Conservation (phyloP, 2,797 vertebrate species). For the Rousettus madagascariensis region DNA sequence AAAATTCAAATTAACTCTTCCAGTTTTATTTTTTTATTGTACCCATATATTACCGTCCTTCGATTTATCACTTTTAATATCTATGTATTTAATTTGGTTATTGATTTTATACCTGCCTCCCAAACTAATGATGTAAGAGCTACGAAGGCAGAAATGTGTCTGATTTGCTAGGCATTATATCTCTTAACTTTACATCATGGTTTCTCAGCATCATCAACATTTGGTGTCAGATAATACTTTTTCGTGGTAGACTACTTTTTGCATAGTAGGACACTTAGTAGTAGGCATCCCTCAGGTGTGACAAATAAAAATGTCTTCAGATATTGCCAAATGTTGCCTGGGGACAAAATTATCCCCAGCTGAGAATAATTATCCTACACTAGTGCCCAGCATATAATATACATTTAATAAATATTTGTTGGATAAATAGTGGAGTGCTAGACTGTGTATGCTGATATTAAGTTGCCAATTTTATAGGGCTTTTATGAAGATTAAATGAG, state of each 20-base stretch:
- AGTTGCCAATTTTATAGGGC: neutral
- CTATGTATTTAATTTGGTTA: constrained; percentile 2
- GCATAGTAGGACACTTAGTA: neutral
- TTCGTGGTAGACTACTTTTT: neutral
- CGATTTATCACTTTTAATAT: neutral
- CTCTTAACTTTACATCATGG: neutral
- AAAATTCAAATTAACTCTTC: neutral
- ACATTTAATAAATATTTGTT: neutral
- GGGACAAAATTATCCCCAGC: neutral
- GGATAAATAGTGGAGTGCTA: neutral
- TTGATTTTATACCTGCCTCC: constrained; percentile 4
- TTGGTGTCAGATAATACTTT: neutral
- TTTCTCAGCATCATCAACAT: neutral
- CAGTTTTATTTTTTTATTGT: neutral
- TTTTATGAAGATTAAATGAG: neutral
- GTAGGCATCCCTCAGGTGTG: neutral
- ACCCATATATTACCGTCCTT: neutral
- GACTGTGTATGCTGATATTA: neutral
- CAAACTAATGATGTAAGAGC: neutral
- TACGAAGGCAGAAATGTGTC: neutral
- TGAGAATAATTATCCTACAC: neutral
- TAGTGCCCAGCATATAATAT: neutral
- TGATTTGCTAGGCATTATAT: neutral
- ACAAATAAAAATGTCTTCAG: neutral
- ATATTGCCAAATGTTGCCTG: neutral